A percentile compares a stretch with the other conserved stretches of the same genome.
These are phyloP conservation scores for Branchipolynoe longqiensis DNA, from an alignment of 2,888 invertebrate genomes.

Conservation along the genomic window DNA sequence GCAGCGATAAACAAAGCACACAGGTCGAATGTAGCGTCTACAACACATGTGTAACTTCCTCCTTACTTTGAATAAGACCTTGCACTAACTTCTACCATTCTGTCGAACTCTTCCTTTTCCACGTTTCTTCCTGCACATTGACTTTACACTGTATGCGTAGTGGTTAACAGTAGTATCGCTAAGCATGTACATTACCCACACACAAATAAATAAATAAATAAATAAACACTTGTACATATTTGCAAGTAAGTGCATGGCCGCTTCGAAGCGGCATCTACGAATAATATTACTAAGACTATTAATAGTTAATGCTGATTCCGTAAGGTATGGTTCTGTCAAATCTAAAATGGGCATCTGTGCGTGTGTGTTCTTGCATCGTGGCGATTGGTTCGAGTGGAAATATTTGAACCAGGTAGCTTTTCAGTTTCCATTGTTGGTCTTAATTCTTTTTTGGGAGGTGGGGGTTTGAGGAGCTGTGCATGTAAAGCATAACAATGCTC, in stretches of 20 bases:
- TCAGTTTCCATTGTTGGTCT: too few relatives aligned
- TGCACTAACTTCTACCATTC: conserved; percentile 23
- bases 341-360: background rate
- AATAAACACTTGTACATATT: conserved; percentile 12
- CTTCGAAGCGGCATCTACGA: too few relatives aligned
- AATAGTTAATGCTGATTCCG: background rate
- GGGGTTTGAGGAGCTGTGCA: background rate
- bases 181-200: conserved; percentile 6
- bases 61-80: background rate
- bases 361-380: background rate
- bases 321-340: background rate
- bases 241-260: conserved; percentile 17
- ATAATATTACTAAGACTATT: too few relatives aligned
- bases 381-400: background rate
- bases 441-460: too few relatives aligned
- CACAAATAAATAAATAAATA: too few relatives aligned
- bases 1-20: too few relatives aligned
- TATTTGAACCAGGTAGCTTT: background rate
- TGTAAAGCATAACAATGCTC: conserved; percentile 22
- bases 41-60: background rate
- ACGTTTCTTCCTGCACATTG: background rate
- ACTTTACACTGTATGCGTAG: background rate
- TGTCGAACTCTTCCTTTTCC: background rate
- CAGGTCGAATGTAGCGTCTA: conserved; percentile 19
- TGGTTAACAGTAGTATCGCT: background rate